Base-by-base conservation (phyloP, 2,888 invertebrate species). In the Eupeodes latifasciatus region DNA sequence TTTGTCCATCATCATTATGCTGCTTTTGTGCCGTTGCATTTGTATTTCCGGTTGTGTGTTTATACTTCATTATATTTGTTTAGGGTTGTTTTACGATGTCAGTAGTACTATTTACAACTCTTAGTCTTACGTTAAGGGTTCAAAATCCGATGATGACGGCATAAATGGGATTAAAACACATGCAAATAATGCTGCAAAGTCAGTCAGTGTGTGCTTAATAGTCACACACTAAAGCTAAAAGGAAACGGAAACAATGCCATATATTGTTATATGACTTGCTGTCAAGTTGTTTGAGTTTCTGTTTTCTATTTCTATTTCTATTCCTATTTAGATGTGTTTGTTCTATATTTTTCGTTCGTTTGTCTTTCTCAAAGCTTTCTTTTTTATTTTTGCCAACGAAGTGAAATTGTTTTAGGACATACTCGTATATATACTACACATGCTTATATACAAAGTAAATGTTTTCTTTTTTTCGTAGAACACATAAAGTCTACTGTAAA, bases 91-190 rank as follows among this genome's bases (percentile, higher is more conserved):
- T 53, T 67, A 55, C 27, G 55, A 66, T 74, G 36, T 51, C 71
- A 55, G 80, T 59, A 81, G 27, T 81, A 36, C 69, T 57, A 76
- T 82, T 62, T 81, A 71, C 49, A 47, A 69, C 55, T 76, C 53
- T 55, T 62, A 69, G 49, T 76, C 53, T 55, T 62, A 57, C 71
- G 55, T 14, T 34, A 27, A 71, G 57, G 51, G 77, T 72, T 72
- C 57, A 66, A 72, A 83, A 78, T 51, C 55, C 75, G 55, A 75
- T 51, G 72, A 47, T 44, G 67, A 61, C 47, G 66, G 64, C 61
- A 78, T 55, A 77, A 40, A n/a, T 62, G 53, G 69, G 69, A 84
- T 74, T 53, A 66, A 57, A 72, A 57, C 57, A 57, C 55, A 72
- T 64, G 67, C 59, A 78, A 49, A 78, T 27, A 27, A 27, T 27